These are phyloP conservation scores for Patagioenas fasciata DNA, from an alignment of 2,113 vertebrate species.

Conservation along the genomic window DNA sequence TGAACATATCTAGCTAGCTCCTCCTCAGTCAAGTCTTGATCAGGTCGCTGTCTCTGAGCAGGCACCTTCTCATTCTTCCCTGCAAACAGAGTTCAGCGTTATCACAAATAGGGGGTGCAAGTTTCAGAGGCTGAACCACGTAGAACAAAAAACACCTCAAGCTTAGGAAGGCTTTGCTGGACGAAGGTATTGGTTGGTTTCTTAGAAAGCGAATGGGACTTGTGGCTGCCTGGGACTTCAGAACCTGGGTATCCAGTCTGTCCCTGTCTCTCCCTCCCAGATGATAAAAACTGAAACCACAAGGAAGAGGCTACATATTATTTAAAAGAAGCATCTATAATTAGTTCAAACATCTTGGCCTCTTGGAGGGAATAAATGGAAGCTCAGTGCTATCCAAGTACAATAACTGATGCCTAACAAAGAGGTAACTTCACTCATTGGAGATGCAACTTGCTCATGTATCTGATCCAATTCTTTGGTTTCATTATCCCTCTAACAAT, in stretches of 20 bases:
- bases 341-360: background rate
- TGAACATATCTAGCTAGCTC: constrained; percentile 89
- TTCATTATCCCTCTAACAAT: background rate
- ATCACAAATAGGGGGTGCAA: background rate
- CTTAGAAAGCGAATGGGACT: background rate
- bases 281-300: background rate
- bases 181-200: background rate
- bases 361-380: background rate
- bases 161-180: background rate
- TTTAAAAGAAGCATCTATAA: background rate
- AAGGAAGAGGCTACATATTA: background rate
- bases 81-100: constrained; percentile 51
- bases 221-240: background rate
- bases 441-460: background rate
- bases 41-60: constrained; percentile 64
- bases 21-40: constrained; percentile 88
- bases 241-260: background rate
- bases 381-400: background rate
- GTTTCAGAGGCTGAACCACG: background rate
- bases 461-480: background rate
- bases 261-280: background rate
- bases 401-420: background rate
- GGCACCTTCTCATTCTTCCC: constrained; percentile 79
- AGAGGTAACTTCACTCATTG: background rate
- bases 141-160: background rate